Evolutionary conservation across 2,797 vertebrate genomes (phyloP), one percentile per base, ranked within the genome.

Genomic region (Schizopygopsis malacanthus): DNA sequence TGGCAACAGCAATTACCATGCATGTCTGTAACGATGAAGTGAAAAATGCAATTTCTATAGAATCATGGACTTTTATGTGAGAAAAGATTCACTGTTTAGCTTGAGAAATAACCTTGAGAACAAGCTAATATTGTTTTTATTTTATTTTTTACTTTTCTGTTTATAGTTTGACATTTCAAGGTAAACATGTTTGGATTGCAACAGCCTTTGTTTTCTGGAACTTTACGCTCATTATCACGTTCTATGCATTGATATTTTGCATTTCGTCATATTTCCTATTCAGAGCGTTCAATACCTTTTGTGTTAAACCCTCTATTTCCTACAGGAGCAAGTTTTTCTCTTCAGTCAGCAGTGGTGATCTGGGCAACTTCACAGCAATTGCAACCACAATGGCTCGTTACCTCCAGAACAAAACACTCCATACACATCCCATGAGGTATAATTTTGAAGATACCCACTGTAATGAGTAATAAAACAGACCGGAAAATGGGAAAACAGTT

Each of bases 1-100:
- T 90, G 85, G 85, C 87, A 89, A 90, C 84, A 90, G 81, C 71
- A 78, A 88, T 89, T 87, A 63, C 65, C 59, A 87, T 85, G 84
- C 82, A 84, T 72, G 37, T 85, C 80, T 87, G 70, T 86, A 86
- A 86, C 45, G 43, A 89, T 85, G 76, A 84, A 84, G 69, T 54
- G 54, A 87, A 87, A 87, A 84, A 63, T 90, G 84, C 22, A 54
- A 82, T 59, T 84, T 81, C 84, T 28, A 41, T 13, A 45, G 39
- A 84, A 50, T 54, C 5, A 52, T 54, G 20, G 20, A 75, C 56
- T 39, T 65, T 6, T 50, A 63, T 61, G 12, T 37, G 11, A 54
- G 43, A 45, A 28, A 43, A 76, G 61, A 37, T 54, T 28, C 61
- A 65, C 41, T 56, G 13, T 63, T 56, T 45, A 39, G 50, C 37